Evolutionary conservation across 2,113 vertebrate genomes (phyloP).

Genomic region (Myotis davidii): DNA sequence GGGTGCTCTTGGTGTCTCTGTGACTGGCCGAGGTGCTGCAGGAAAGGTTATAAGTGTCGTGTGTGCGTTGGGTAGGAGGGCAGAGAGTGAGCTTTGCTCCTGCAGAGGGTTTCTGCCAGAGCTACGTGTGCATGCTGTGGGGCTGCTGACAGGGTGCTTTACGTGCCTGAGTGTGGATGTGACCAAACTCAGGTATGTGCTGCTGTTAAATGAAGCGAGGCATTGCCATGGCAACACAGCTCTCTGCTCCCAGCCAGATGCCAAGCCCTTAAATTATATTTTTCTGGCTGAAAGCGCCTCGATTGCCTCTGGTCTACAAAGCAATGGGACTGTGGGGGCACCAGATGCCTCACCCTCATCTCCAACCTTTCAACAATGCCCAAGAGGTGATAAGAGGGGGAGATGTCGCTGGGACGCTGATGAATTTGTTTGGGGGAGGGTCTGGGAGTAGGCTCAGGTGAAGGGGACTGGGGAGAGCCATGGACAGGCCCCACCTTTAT

Average conservation of each 20-base stretch:
- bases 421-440: neutral
- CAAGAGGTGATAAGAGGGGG: neutral
- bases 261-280: constrained; percentile 74
- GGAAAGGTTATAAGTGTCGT: neutral
- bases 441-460: neutral
- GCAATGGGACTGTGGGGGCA: constrained; percentile 51
- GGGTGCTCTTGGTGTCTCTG: neutral
- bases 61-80: neutral
- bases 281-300: constrained; percentile 63
- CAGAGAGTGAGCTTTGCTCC: neutral
- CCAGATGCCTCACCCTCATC: constrained; percentile 53
- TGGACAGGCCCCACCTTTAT: neutral
- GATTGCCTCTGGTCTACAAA: constrained; percentile 50
- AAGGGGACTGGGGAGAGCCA: neutral
- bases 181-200: constrained; percentile 73
- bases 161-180: constrained; percentile 62
- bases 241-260: constrained; percentile 74
- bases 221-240: constrained; percentile 80
- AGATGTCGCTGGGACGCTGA: neutral
- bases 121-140: neutral
- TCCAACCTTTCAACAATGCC: constrained; percentile 47
- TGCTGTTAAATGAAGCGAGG: constrained; percentile 80
- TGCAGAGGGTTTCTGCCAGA: constrained; percentile 11
- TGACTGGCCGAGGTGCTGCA: neutral
- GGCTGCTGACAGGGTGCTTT: constrained; percentile 35